Conservation (phyloP, 2,113 vertebrate species). For the Cololabis saira region DNA sequence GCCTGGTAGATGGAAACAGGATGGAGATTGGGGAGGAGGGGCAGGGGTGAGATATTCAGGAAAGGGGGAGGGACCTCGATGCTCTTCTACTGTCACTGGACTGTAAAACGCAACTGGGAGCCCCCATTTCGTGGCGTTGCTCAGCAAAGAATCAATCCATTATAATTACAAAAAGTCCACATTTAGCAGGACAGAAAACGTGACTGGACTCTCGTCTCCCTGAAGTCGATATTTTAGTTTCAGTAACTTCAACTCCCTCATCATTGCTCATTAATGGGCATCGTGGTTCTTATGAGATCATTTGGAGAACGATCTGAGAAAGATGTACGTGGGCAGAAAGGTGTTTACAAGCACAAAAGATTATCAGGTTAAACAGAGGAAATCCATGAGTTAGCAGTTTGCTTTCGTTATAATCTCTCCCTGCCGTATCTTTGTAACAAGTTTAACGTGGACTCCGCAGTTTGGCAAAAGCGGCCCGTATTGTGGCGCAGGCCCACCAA, state of each 20-base stretch:
- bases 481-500: slow-evolving; percentile 74
- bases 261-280: slow-evolving; percentile 36
- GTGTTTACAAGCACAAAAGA: slow-evolving; percentile 71
- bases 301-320: slow-evolving; percentile 64
- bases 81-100: slow-evolving; percentile 71
- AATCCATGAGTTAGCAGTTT: slow-evolving; percentile 79
- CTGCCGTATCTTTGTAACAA: slow-evolving; percentile 73
- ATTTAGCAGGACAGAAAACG: slow-evolving; percentile 21
- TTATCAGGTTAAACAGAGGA: slow-evolving; percentile 80
- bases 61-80: slow-evolving; percentile 61
- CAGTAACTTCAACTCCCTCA: slow-evolving; percentile 25
- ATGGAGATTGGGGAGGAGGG: slow-evolving; percentile 30
- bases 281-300: slow-evolving; percentile 62
- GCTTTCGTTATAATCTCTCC: slow-evolving; percentile 76
- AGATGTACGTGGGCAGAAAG: slow-evolving; percentile 66
- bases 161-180: slow-evolving; percentile 12
- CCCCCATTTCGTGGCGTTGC: slow-evolving; percentile 37
- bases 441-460: slow-evolving; percentile 71
- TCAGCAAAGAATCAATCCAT: slow-evolving; percentile 38
- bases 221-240: slow-evolving; percentile 27
- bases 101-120: slow-evolving; percentile 80
- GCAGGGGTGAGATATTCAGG: slow-evolving; percentile 11
- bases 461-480: slow-evolving; percentile 57
- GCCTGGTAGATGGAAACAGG: slow-evolving; percentile 71
- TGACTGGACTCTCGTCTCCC: slow-evolving; percentile 1